Evolutionary conservation across 2,797 vertebrate species (phyloP), one percentile per base, ranked within the genome.

Genomic region (Rhinichthys osculus): DNA sequence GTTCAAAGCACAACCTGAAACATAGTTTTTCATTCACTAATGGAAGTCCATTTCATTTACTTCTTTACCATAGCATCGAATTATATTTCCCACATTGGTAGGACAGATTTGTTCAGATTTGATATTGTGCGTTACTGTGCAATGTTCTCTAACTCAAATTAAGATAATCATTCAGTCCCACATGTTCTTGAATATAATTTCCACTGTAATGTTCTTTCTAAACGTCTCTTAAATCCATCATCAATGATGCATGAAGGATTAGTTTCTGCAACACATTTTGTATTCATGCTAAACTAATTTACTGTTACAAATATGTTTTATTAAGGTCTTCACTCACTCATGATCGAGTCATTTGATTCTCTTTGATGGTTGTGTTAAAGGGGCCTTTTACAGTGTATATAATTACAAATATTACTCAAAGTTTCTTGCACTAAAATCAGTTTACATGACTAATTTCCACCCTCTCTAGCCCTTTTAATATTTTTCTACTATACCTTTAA

Each of bases 141-240:
- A 83, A 50, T 73, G 38, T 44, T 64, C 27, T 77, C 54, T 64
- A 14, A 64, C 57, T 64, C 40, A n/a, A 72, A 73, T 83, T 74
- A 27, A 35, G 30, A 74, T 73, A 73, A 83, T 83, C 27, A n/a
- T 83, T 73, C 7, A 23, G 27, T 73, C 81, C 81, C 70, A 27
- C 14, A 50, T 81, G 44, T 66, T 23, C 30, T 81, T 81, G 30
- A 81, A 70, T 70, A 33, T 54, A 59, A 72, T 72, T 44, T 72
- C 38, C 52, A 57, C 67, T 57, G 16, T 72, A 57, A 42, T 44
- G 69, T 72, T 59, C 52, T 72, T 59, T 59, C n/a, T 57, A 44
- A 72, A 44, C 19, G 17, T 73, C 38, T 71, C 16, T 21, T 66
- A 38, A 50, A 44, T 62, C 40, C 33, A 16, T 64, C 71, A 66